A percentile compares a stretch with the other conserved stretches of the same genome.
Evolutionary conservation across 2,113 vertebrate genomes (phyloP).

Genomic region (Piprites chloris): DNA sequence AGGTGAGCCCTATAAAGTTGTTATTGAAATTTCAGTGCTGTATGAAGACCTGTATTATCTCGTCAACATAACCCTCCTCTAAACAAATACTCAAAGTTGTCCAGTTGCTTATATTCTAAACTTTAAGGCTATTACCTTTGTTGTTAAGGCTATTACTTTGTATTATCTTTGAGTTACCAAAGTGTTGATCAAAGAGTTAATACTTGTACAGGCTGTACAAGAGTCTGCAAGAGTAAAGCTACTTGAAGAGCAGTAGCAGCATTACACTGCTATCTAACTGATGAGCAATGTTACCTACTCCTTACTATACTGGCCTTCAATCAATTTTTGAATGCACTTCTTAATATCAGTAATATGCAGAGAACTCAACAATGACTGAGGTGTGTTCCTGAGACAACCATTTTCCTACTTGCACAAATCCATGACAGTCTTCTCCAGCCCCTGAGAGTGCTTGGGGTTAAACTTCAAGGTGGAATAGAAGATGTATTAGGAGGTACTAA

Average conservation of each 20-base stretch:
- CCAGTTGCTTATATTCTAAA: not conserved
- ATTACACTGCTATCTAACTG: not conserved
- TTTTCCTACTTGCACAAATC: not conserved
- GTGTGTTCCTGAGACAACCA: not conserved
- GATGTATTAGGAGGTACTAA: not conserved
- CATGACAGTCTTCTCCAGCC: fast-evolving
- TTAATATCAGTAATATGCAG: not conserved
- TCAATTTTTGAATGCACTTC: not conserved
- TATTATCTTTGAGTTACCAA: not conserved
- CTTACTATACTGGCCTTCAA: not conserved
- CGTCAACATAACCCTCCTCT: not conserved
- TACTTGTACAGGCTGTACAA: not conserved
- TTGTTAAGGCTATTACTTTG: not conserved
- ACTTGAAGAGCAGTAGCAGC: not conserved
- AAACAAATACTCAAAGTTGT: not conserved
- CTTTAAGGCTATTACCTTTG: not conserved
- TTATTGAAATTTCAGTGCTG: not conserved
- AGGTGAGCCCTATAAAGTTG: not conserved
- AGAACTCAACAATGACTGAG: not conserved
- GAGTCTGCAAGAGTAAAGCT: not conserved
- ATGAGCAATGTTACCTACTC: not conserved
- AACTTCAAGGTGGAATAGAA: fast-evolving
- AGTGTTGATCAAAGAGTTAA: not conserved
- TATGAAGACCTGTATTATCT: not conserved
- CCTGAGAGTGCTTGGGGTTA: not conserved